These are phyloP conservation scores for Orientallactaga sibirica DNA, from an alignment of 2,797 vertebrate species.

Conservation along the genomic window DNA sequence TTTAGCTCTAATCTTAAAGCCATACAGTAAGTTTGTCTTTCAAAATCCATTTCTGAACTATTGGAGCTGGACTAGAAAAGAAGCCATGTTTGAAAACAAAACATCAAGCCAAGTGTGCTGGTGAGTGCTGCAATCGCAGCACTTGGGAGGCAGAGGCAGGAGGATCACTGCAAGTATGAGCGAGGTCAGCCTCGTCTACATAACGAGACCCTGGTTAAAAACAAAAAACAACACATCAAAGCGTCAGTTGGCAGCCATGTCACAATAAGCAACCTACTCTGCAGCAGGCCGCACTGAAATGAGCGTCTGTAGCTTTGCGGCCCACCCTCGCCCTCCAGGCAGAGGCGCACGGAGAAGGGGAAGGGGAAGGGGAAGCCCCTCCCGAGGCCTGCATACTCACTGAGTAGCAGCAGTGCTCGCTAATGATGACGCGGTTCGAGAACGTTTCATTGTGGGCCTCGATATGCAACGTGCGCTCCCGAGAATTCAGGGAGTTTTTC, in stretches of 20 bases:
- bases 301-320: too few relatives aligned
- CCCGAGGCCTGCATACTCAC: constrained; percentile 88
- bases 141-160: neutral
- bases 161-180: neutral
- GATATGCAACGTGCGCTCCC: constrained; percentile 96
- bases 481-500: constrained; percentile 95
- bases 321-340: too few relatives aligned
- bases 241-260: neutral
- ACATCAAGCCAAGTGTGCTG: neutral
- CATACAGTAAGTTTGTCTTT: rapidly evolving
- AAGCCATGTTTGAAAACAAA: neutral
- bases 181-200: neutral
- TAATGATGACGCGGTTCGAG: constrained; percentile 96
- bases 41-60: too few relatives aligned
- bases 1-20: neutral
- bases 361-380: too few relatives aligned
- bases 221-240: neutral
- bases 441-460: constrained; percentile 99
- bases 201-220: neutral
- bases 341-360: too few relatives aligned
- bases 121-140: neutral
- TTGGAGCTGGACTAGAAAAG: neutral
- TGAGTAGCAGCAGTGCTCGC: constrained; percentile 97
- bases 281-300: too few relatives aligned
- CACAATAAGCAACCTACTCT: neutral